Evolutionary conservation across 2,888 invertebrate species (phyloP).

Genomic region (Drosophila tanythrix): DNA sequence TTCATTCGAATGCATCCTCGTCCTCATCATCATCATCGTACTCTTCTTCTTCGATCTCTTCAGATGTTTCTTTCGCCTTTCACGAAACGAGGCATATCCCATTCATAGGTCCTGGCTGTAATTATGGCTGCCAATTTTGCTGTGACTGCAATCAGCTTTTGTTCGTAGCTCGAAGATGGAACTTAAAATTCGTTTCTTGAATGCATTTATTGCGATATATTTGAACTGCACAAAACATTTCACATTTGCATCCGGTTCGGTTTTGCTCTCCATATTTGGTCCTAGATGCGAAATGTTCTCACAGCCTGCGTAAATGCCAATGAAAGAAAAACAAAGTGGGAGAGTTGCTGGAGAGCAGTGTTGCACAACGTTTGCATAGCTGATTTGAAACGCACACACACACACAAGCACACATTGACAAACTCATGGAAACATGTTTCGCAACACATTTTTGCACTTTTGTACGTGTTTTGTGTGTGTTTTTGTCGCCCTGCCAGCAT

Average conservation of each 20-base stretch:
- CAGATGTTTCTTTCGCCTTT: neutral
- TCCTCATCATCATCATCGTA: neutral
- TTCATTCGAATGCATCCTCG: neutral
- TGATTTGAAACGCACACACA: neutral
- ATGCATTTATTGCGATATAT: neutral
- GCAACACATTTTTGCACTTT: conserved; percentile 18
- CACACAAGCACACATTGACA: neutral
- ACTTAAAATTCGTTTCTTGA: neutral
- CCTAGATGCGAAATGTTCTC: neutral
- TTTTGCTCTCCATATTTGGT: neutral
- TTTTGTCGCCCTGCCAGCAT: neutral
- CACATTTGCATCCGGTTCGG: neutral
- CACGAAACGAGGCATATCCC: neutral
- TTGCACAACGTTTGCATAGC: conserved; percentile 18
- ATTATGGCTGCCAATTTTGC: neutral
- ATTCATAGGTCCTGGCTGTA: neutral
- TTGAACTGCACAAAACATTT: neutral
- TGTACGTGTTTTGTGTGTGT: conserved; percentile 1
- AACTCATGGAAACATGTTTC: neutral
- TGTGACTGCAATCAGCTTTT: neutral
- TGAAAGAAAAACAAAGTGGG: neutral
- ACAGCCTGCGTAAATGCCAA: neutral
- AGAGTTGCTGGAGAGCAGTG: conserved; percentile 9
- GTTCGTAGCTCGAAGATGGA: neutral
- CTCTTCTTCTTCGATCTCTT: neutral